Conservation (phyloP, 2,113 vertebrate species). For the Rhodinocichla rosea region DNA sequence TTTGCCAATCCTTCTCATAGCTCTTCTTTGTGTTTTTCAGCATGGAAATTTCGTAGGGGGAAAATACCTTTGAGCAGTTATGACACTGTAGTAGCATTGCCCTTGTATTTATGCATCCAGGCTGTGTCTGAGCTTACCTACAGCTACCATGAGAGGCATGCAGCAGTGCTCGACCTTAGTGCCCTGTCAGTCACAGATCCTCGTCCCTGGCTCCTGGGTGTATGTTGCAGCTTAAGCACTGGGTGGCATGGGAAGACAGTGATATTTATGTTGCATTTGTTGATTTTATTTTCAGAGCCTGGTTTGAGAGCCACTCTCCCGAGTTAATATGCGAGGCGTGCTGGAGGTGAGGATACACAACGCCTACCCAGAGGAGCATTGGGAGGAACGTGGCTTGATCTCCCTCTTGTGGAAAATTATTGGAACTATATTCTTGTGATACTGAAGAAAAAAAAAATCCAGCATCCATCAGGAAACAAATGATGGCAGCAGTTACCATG, state of each 20-base stretch:
- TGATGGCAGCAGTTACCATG: slow-evolving; percentile 44
- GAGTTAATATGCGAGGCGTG: neutral
- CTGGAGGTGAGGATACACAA: neutral
- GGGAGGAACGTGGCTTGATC: slow-evolving; percentile 39
- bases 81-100: neutral
- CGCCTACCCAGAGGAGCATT: neutral
- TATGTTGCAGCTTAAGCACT: neutral
- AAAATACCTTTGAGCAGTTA: neutral
- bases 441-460: neutral
- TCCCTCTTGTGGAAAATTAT: slow-evolving; percentile 70
- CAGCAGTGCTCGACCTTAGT: neutral
- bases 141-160: rapidly evolving
- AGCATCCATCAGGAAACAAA: neutral
- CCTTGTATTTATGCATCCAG: neutral
- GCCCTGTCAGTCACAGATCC: rapidly evolving
- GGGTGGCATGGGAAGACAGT: neutral
- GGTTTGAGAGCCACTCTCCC: neutral
- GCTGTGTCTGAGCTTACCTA: neutral
- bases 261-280: neutral
- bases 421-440: neutral
- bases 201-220: rapidly evolving
- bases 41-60: neutral
- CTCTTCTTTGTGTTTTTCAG: neutral
- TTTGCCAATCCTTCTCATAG: neutral
- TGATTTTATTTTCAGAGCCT: slow-evolving; percentile 42